phyloP scores from a whole-genome alignment of 2,888 invertebrate species.

The Clostera curtula region DNA sequence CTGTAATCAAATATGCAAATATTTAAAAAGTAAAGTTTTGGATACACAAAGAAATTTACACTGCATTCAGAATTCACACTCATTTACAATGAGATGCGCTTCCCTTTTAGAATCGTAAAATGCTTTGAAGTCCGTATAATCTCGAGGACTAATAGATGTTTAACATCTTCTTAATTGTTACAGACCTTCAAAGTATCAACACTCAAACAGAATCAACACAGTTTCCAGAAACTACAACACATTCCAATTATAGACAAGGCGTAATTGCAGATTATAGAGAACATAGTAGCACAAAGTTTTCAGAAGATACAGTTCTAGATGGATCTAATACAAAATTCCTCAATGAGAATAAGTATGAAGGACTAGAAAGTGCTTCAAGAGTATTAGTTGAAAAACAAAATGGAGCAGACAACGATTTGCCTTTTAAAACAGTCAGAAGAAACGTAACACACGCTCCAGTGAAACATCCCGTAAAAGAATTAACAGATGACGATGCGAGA shows the following conservation, averaged over 20 bases:
- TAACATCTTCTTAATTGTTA: slow-evolving; percentile 26
- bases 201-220: slow-evolving; percentile 26
- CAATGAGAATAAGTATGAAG: slow-evolving; percentile 27
- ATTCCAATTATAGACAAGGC: slow-evolving; percentile 5
- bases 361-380: slow-evolving; percentile 52
- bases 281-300: slow-evolving; percentile 17
- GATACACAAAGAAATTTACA: too few species aligned
- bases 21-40: too few species aligned
- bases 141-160: background rate
- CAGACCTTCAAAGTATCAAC: slow-evolving; percentile 43
- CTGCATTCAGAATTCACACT: too few species aligned
- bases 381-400: slow-evolving; percentile 37
- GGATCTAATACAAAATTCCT: slow-evolving; percentile 22
- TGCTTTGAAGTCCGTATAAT: too few species aligned
- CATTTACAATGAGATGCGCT: too few species aligned
- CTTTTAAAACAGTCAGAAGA: slow-evolving; percentile 25
- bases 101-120: too few species aligned
- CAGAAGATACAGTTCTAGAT: slow-evolving; percentile 9
- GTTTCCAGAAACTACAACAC: slow-evolving; percentile 13
- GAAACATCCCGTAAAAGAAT: slow-evolving; percentile 28
- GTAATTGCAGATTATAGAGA: slow-evolving; percentile 15
- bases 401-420: slow-evolving; percentile 35
- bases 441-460: slow-evolving; percentile 17
- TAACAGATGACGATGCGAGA: slow-evolving; percentile 24
- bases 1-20: too few species aligned